These are phyloP conservation scores for Agapornis canus DNA, from an alignment of 2,797 vertebrate genomes.

Conservation along the genomic window DNA sequence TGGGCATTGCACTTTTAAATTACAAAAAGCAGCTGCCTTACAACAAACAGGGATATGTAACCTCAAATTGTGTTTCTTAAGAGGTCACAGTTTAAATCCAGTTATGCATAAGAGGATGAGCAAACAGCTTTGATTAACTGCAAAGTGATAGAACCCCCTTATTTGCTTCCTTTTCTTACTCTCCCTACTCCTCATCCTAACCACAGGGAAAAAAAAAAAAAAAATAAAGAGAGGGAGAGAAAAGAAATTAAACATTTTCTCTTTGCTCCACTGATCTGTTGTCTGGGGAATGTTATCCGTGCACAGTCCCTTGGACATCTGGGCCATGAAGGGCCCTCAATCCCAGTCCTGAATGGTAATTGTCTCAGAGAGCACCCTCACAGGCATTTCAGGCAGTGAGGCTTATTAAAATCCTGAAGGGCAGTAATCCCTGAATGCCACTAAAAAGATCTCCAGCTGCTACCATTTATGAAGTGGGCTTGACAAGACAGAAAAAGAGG, in stretches of 20 bases:
- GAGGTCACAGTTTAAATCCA: conserved; percentile 51
- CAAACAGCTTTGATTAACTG: conserved; percentile 39
- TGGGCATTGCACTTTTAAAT: conserved; percentile 12
- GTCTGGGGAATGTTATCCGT: conserved; percentile 25
- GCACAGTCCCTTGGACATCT: conserved; percentile 71
- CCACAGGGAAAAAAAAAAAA: neutral
- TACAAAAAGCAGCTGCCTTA: neutral
- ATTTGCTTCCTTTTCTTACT: neutral
- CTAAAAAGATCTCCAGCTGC: conserved; percentile 84
- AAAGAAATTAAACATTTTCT: neutral
- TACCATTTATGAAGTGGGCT: conserved; percentile 82
- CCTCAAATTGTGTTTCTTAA: conserved; percentile 1
- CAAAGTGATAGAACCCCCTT: conserved; percentile 37
- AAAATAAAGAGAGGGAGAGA: rapidly evolving
- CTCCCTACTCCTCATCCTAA: neutral
- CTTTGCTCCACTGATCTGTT: conserved; percentile 62
- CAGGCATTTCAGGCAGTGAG: conserved; percentile 77
- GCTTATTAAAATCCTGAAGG: conserved; percentile 87
- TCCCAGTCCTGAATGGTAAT: conserved; percentile 77
- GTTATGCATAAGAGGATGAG: neutral
- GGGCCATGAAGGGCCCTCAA: conserved; percentile 70
- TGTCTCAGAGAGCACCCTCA: conserved; percentile 81
- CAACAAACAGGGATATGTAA: neutral
- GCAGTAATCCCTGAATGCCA: conserved; percentile 85
- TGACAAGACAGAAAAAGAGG: conserved; percentile 65